Conservation (phyloP, 2,113 vertebrate genomes). For the Neopipo cinnamomea region DNA sequence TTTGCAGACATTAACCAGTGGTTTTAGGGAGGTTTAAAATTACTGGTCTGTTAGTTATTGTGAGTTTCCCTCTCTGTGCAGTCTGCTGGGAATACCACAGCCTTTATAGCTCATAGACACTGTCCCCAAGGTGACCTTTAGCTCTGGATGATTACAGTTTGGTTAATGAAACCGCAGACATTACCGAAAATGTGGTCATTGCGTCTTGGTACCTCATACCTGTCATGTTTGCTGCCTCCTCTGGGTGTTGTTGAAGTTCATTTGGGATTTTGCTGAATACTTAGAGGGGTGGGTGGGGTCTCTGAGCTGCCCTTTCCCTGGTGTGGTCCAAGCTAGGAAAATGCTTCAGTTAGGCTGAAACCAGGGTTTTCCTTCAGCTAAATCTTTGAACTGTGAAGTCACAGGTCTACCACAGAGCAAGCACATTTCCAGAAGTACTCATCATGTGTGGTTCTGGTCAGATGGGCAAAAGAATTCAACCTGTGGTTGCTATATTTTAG, state of each 20-base stretch:
- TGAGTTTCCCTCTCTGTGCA: neutral
- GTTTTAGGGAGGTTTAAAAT: slow-evolving; percentile 41
- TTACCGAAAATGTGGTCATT: neutral
- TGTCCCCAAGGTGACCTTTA: neutral
- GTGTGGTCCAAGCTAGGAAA: neutral
- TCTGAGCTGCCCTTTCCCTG: neutral
- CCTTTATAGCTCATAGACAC: neutral
- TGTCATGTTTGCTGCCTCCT: neutral
- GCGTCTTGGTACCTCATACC: neutral
- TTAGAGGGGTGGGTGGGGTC: neutral
- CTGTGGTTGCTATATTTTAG: neutral
- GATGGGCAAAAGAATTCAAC: neutral
- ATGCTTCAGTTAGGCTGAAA: neutral
- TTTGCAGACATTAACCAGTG: neutral
- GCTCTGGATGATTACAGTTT: neutral
- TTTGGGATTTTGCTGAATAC: neutral
- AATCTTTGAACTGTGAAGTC: neutral
- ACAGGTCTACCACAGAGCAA: neutral
- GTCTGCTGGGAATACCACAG: neutral
- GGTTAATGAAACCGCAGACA: neutral
- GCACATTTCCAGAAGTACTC: neutral
- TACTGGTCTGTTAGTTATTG: neutral
- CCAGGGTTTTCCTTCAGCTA: neutral
- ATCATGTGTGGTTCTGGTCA: neutral
- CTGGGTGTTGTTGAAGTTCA: neutral